Evolutionary conservation across 2,797 vertebrate species (phyloP).

Genomic region (Neoniphon sammara): DNA sequence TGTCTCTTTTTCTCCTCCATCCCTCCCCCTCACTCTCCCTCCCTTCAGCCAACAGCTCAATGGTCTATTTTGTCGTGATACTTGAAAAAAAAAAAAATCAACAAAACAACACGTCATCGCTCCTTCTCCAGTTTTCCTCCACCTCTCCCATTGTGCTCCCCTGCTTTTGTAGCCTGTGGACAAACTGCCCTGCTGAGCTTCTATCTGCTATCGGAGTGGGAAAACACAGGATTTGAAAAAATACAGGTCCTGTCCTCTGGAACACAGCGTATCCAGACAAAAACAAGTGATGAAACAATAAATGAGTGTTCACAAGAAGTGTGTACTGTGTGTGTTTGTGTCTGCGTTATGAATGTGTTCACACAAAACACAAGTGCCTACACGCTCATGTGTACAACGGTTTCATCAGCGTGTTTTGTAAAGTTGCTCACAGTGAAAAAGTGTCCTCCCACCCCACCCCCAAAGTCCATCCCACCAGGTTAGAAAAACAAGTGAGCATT

Average conservation of each 20-base stretch:
- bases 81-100: conserved; percentile 62
- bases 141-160: conserved; percentile 26
- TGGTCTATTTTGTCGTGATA: conserved; percentile 51
- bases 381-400: conserved; percentile 28
- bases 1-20: conserved; percentile 24
- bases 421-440: conserved; percentile 55
- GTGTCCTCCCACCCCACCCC: conserved; percentile 39
- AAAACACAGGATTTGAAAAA: conserved; percentile 32
- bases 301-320: conserved; percentile 31
- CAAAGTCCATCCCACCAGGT: conserved; percentile 73
- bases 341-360: conserved; percentile 23
- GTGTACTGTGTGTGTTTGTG: conserved; percentile 17
- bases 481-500: conserved; percentile 84
- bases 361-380: conserved; percentile 28
- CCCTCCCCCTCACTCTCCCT: conserved; percentile 13
- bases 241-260: conserved; percentile 26
- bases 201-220: background rate
- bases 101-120: conserved; percentile 60
- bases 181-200: conserved; percentile 28
- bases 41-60: conserved; percentile 37
- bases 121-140: conserved; percentile 40
- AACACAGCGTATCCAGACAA: conserved; percentile 36
- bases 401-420: conserved; percentile 57
- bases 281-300: conserved; percentile 34
- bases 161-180: conserved; percentile 14